A percentile compares a stretch with the other conserved stretches of the same genome.
Conservation (phyloP, 2,888 invertebrate species). For the Eristalis pertinax region DNA sequence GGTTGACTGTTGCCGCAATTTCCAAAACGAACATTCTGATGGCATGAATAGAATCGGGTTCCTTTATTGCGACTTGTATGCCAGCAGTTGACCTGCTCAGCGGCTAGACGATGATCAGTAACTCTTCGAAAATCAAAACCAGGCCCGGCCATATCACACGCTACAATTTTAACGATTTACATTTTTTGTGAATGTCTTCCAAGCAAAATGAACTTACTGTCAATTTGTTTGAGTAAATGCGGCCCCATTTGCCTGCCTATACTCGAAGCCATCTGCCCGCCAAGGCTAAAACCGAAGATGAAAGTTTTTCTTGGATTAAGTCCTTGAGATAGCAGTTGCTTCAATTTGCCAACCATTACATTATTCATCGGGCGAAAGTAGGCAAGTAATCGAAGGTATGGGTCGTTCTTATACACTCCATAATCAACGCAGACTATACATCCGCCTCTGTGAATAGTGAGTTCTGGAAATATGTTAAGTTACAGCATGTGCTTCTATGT, state of each 20-base stretch:
- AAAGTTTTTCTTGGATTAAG: constrained; percentile 76
- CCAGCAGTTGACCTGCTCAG: constrained; percentile 79
- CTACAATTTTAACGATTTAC: constrained; percentile 68
- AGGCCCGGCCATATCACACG: constrained; percentile 81
- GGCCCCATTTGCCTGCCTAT: constrained; percentile 76
- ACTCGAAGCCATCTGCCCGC: constrained; percentile 78
- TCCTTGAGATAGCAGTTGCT: constrained; percentile 75
- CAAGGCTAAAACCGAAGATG: constrained; percentile 81
- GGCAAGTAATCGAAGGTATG: constrained; percentile 77
- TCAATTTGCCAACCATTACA: constrained; percentile 75
- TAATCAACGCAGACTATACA: constrained; percentile 80
- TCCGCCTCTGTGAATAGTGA: constrained; percentile 78
- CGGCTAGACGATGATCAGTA: constrained; percentile 77
- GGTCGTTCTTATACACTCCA: constrained; percentile 75
- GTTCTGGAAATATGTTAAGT: constrained; percentile 74
- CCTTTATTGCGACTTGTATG: constrained; percentile 80
- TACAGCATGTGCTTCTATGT: neutral
- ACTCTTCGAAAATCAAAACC: constrained; percentile 77
- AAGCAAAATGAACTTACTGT: constrained; percentile 75
- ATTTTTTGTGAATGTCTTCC: neutral
- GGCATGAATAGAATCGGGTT: constrained; percentile 77
- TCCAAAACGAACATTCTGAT: constrained; percentile 79
- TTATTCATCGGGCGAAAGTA: constrained; percentile 76
- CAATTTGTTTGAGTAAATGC: constrained; percentile 77
- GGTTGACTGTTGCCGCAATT: constrained; percentile 78